Base-by-base conservation (phyloP, 2,888 invertebrate species). In the Kryphioiulus occultus region DNA sequence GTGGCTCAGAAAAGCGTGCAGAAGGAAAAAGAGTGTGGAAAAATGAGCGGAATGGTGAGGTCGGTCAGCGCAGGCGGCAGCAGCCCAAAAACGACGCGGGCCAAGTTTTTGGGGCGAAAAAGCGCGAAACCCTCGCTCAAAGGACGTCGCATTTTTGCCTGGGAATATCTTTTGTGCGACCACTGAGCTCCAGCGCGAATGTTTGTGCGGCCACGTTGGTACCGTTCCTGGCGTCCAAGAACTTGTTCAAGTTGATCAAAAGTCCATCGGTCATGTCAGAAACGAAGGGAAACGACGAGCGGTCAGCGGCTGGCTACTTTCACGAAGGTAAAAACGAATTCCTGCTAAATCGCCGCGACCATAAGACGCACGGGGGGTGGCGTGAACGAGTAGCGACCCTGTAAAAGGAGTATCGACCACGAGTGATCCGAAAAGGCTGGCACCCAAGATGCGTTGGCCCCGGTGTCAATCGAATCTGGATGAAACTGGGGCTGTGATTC, bases 61-160 rank as follows among this genome's bases (percentile, higher is more conserved):
- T 83, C 35, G 83, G 83, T 53, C 7, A 53, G 83, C 83, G 83
- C 30, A 83, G 83, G 83, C 83, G 17, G 83, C 53, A 53, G 53
- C 53, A 53, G 53, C 53, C 53, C n/a, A 3, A n/a, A n/a, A 19
- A 53, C 53, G 53, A n/a, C 10, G 9, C 19, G 53, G 53, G 53
- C 19, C 53, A n/a, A 53, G 53, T 53, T 53, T 19, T 53, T 19
- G 15, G 19, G 53, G 19, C 53, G 5, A 15, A 47, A 47, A 47
- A 35, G 3, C 44, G 1, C 44, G 44, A 44, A 44, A 12, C 44
- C 44, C 7, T 47, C 53, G n/a, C 5, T 15, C 53, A n/a, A 15
- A 53, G 5, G 5, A 53, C 53, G 19, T 5, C n/a, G 44, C 1
- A n/a, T 19, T n/a, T n/a, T n/a, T 7, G n/a, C 53, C 53, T 53